Conservation (phyloP, 1,140 invertebrate genomes). For the Neoseiulus cucumeris region DNA sequence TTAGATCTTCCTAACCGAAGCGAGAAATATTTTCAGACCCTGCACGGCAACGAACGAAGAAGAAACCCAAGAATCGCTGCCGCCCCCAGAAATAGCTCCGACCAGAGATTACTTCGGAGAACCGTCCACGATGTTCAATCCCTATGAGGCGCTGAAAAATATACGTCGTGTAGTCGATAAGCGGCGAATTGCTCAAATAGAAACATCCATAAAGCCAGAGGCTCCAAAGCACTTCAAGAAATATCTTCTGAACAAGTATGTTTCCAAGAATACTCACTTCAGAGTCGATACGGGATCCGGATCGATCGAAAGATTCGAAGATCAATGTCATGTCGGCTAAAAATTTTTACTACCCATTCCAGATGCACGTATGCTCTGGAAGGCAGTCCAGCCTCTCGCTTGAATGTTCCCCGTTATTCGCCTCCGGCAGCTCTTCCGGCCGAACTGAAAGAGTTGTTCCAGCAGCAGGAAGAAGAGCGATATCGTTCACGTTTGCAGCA, state of each 20-base stretch:
- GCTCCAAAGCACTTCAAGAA: constrained; percentile 88
- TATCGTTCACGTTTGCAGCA: constrained; percentile 53
- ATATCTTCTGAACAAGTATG: constrained; percentile 57
- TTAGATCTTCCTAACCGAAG: too few species aligned
- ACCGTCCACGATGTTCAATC: constrained; percentile 6
- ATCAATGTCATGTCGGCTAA: too few species aligned
- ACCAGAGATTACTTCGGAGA: constrained; percentile 4
- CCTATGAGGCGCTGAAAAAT: not conserved
- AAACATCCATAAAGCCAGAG: constrained; percentile 38
- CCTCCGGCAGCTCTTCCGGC: constrained; percentile 12
- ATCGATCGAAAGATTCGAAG: too few species aligned
- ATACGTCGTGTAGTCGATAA: not conserved
- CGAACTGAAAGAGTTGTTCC: constrained; percentile 36
- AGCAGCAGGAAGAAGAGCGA: constrained; percentile 67
- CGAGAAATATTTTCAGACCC: not conserved
- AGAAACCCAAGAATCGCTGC: not conserved
- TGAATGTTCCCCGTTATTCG: not conserved
- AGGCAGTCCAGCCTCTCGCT: constrained; percentile 43
- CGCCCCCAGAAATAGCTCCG: not conserved
- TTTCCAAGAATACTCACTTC: too few species aligned
- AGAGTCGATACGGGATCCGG: too few species aligned
- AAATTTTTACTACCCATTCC: too few species aligned
- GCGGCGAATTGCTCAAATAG: not conserved
- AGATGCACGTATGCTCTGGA: constrained; percentile 74
- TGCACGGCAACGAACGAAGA: not conserved